A percentile compares a stretch with the other conserved stretches of the same genome.
Conservation (phyloP, 2,113 vertebrate species). For the Ailuropoda melanoleuca region DNA sequence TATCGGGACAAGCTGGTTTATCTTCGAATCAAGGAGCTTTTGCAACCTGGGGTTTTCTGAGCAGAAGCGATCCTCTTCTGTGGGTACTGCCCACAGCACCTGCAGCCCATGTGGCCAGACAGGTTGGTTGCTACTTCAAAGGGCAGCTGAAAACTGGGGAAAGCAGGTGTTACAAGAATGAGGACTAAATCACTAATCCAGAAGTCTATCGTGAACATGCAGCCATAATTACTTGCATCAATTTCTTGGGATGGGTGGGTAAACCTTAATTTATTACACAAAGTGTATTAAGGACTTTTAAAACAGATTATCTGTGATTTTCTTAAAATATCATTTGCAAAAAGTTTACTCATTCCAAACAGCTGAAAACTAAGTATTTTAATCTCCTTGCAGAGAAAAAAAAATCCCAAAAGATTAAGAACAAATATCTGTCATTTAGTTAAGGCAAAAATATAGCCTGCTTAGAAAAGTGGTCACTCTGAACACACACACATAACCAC, state of each 20-base stretch:
- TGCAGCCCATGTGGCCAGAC: conserved; percentile 3
- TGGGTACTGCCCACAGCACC: conserved; percentile 42
- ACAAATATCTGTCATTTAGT: conserved; percentile 11
- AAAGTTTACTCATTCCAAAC: neutral
- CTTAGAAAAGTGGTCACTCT: neutral
- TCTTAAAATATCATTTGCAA: conserved; percentile 34
- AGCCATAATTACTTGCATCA: neutral
- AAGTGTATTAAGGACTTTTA: neutral
- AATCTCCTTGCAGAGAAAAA: neutral
- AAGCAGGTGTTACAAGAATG: conserved; percentile 64
- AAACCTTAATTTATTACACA: conserved; percentile 4
- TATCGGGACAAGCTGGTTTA: neutral
- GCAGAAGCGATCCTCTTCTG: neutral
- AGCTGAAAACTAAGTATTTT: conserved; percentile 19
- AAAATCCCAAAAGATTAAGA: neutral
- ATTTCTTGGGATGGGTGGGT: neutral
- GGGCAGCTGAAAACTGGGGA: conserved; percentile 27
- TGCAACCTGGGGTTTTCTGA: neutral
- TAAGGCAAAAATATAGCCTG: conserved; percentile 24
- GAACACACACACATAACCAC: neutral
- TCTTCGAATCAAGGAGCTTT: neutral
- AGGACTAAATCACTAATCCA: conserved; percentile 22
- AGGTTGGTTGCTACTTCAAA: conserved; percentile 62
- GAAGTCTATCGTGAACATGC: neutral
- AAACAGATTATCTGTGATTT: neutral